Percentiles rank a stretch among this genome's conserved stretches.
These are phyloP conservation scores for Lasioglossum marginatum DNA, from an alignment of 2,888 invertebrate genomes.

Conservation along the genomic window DNA sequence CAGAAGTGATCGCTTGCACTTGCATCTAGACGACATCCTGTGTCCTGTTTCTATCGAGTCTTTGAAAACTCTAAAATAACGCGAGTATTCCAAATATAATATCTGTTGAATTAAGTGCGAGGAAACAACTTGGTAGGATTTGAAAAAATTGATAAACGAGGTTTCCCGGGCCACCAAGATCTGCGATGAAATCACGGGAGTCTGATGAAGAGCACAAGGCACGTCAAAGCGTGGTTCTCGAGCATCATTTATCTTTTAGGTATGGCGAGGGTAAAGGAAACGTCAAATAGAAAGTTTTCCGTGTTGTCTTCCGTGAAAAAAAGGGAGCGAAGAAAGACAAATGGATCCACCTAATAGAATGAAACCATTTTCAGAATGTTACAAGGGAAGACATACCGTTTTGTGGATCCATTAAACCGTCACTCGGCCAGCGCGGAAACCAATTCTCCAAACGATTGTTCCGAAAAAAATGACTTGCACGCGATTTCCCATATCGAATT, in stretches of 20 bases:
- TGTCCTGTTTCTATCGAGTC: neutral
- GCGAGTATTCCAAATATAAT: too few species aligned
- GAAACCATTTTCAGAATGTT: conserved; percentile 70
- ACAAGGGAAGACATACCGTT: conserved; percentile 49
- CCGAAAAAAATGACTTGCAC: conserved; percentile 26
- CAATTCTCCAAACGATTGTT: conserved; percentile 42
- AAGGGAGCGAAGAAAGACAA: conserved; percentile 73
- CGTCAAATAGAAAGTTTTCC: conserved; percentile 45
- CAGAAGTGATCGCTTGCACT: too few species aligned
- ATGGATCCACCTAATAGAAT: conserved; percentile 77
- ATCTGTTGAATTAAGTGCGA: neutral
- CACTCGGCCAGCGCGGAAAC: conserved; percentile 55
- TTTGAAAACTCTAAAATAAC: too few species aligned
- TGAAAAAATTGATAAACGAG: conserved; percentile 34
- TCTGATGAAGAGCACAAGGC: conserved; percentile 35
- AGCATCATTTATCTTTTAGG: conserved; percentile 64
- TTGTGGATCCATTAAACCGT: conserved; percentile 68
- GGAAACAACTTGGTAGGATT: neutral
- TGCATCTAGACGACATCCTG: too few species aligned
- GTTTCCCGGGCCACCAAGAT: conserved; percentile 1
- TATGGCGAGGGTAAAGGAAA: conserved; percentile 35
- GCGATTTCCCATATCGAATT: conserved; percentile 25
- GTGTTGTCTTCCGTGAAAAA: conserved; percentile 18
- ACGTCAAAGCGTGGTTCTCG: conserved; percentile 38
- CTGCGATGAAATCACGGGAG: conserved; percentile 45